These are phyloP conservation scores for Darevskia mixta DNA, from an alignment of 2,797 vertebrate genomes.

Conservation along the genomic window DNA sequence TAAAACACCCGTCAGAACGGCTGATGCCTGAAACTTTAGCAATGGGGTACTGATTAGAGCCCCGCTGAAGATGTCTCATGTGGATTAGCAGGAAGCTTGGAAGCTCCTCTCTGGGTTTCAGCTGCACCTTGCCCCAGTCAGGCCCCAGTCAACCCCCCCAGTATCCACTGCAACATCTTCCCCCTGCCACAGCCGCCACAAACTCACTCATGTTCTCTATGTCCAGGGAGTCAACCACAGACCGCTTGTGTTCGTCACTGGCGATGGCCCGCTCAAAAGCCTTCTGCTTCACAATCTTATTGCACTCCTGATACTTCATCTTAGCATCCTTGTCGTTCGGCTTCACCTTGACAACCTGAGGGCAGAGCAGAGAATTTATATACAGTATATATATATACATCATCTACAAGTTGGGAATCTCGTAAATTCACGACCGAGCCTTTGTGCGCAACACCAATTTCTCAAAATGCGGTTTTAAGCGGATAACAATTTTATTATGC, in stretches of 20 bases:
- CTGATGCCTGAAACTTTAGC: too few species aligned
- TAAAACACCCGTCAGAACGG: neutral
- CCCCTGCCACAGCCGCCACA: fast-evolving
- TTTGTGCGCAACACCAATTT: neutral
- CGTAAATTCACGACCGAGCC: too few species aligned
- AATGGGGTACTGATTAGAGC: neutral
- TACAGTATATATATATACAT: too few species aligned
- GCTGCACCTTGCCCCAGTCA: too few species aligned
- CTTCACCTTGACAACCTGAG: slow-evolving; percentile 91
- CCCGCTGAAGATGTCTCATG: neutral
- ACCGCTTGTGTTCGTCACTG: slow-evolving; percentile 90
- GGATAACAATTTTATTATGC: too few species aligned
- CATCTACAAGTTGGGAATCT: neutral
- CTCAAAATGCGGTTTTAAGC: too few species aligned
- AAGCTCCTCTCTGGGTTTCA: too few species aligned
- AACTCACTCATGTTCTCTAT: slow-evolving; percentile 96
- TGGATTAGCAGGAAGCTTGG: too few species aligned
- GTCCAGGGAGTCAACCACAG: slow-evolving; percentile 93
- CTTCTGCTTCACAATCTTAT: slow-evolving; percentile 94
- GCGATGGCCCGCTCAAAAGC: slow-evolving; percentile 95
- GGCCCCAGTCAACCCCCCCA: fast-evolving
- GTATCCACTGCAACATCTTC: fast-evolving
- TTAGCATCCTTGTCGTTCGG: slow-evolving; percentile 94
- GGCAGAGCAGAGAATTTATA: fast-evolving
- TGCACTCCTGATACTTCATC: slow-evolving; percentile 96